phyloP scores from a whole-genome alignment of 2,797 vertebrate species.

The Trichosurus vulpecula region DNA sequence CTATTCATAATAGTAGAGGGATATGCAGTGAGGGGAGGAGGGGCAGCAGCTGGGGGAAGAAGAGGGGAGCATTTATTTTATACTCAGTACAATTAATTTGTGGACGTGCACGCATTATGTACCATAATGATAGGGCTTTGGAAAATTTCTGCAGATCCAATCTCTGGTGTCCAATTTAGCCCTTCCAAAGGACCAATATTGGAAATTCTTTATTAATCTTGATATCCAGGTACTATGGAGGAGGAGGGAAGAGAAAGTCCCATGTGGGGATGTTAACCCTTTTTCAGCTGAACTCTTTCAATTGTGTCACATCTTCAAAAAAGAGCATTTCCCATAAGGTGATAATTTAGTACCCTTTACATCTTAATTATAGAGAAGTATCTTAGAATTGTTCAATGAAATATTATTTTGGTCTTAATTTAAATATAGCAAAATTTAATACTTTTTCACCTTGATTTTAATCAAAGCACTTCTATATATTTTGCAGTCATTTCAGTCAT shows the following conservation, averaged over 20 bases:
- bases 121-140: background rate
- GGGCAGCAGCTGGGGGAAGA: background rate
- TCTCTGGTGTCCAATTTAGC: background rate
- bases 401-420: slow-evolving; percentile 35
- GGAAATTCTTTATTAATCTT: background rate
- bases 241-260: background rate
- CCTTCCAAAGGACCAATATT: background rate
- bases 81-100: background rate
- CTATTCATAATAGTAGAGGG: background rate
- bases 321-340: slow-evolving; percentile 35
- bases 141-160: background rate
- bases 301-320: background rate
- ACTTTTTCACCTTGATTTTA: background rate
- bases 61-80: background rate
- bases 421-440: background rate
- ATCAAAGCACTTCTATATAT: background rate
- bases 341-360: slow-evolving; percentile 15
- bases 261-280: slow-evolving; percentile 3
- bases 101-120: background rate
- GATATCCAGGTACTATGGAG: background rate
- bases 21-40: background rate
- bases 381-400: slow-evolving; percentile 50
- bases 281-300: slow-evolving; percentile 37
- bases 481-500: background rate
- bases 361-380: slow-evolving; percentile 49